These are phyloP conservation scores for Mobula birostris DNA, from an alignment of 2,113 vertebrate species.

Conservation along the genomic window DNA sequence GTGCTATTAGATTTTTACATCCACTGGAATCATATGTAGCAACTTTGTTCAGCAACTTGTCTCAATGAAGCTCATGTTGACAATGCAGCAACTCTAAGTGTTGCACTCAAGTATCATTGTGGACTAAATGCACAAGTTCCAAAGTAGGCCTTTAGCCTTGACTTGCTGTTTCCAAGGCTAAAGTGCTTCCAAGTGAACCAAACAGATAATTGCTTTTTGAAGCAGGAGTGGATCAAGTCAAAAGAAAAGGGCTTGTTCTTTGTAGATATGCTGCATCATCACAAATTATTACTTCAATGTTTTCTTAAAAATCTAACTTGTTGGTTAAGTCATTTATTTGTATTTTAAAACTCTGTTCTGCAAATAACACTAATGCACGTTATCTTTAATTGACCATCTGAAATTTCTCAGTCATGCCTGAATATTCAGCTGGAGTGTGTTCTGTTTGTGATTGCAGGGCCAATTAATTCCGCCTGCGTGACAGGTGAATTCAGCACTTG, in stretches of 20 bases:
- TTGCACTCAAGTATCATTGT: not conserved
- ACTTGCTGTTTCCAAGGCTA: not conserved
- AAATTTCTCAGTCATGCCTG: not conserved
- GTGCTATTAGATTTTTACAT: not conserved
- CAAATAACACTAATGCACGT: not conserved
- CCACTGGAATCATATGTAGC: not conserved
- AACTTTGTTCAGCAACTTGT: not conserved
- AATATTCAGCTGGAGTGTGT: not conserved
- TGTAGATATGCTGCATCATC: not conserved
- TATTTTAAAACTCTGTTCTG: not conserved
- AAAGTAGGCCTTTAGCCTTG: not conserved
- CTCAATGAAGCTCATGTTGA: not conserved
- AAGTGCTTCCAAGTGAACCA: not conserved
- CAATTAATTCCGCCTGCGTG: not conserved
- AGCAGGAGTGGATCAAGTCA: not conserved
- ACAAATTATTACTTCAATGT: not conserved
- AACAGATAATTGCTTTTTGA: not conserved
- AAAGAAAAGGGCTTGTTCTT: not conserved
- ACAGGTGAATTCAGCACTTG: not conserved
- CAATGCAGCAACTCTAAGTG: not conserved
- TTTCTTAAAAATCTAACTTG: not conserved
- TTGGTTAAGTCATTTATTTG: not conserved
- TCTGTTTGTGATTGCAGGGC: not conserved
- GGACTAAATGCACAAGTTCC: not conserved
- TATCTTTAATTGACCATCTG: not conserved